Base-by-base conservation (phyloP, 2,888 invertebrate genomes). In the Aphidoletes aphidimyza region DNA sequence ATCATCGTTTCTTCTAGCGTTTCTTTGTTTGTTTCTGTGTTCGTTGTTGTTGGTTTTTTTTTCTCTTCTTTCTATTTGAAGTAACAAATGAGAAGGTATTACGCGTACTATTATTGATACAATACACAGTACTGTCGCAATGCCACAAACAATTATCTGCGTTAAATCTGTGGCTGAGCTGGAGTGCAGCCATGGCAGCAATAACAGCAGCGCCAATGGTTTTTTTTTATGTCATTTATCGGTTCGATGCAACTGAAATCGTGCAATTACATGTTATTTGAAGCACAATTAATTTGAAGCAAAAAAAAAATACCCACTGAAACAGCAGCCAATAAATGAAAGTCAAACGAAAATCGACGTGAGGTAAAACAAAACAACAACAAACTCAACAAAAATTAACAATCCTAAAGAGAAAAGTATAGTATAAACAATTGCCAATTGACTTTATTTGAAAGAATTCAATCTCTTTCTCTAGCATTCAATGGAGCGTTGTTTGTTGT, bases 361-460 rank as follows among this genome's bases (percentile, higher is more conserved):
- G 8, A 42, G 42, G 14, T 6, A 42, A 42, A 14, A 42, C 42
- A 42, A 42, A 42, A 14, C 6, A 42, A 42, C 14, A 14, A 42
- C 54, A 30, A 69, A 5, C 34, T 14, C 5, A 19, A 54, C 8
- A 2, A 5, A 54, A 26, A 54, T 54, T 9, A 9, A 22, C 2
- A 54, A 2, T 22, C 1, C 5, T n/a, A n/a, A 26, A 54, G 26
- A 54, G 54, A 54, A 54, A 54, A 54, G 54, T 3, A 26, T 54
- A 26, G 22, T 54, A 26, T 5, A 17, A 69, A 69, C 34, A 30
- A 69, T n/a, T 69, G 30, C 17, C 69, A n/a, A 69, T 69, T 30
- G 69, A 69, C 34, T 69, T 69, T 69, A 69, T 69, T 69, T 69
- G 69, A 69, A 69, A 69, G 69, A 69, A 69, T 69, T 69, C 69